These are phyloP conservation scores for Eciton burchellii DNA, from an alignment of 1,140 invertebrate genomes.

Conservation along the genomic window DNA sequence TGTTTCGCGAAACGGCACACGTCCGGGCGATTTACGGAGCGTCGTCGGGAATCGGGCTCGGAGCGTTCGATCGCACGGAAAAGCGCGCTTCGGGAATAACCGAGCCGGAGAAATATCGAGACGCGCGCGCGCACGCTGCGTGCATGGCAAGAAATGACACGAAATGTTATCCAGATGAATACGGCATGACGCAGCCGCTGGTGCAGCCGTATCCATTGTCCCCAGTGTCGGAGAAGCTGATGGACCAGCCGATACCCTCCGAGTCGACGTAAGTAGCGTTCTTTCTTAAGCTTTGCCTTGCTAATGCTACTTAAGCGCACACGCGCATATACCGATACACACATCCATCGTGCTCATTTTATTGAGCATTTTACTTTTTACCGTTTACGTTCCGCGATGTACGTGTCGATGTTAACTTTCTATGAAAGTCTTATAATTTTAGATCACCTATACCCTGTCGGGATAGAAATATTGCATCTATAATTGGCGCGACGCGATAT, in stretches of 20 bases:
- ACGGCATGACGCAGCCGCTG: conserved; percentile 88
- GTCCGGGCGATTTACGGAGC: neutral
- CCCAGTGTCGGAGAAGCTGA: conserved; percentile 88
- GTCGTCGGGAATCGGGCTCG: neutral
- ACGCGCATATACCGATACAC: neutral
- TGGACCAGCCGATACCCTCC: conserved; percentile 90
- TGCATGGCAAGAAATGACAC: conserved; percentile 33
- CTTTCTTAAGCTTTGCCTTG: neutral
- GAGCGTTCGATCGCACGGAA: conserved; percentile 8
- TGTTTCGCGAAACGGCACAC: neutral
- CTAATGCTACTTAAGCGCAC: neutral
- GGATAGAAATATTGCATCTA: too few relatives aligned
- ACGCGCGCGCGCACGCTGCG: neutral
- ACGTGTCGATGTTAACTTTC: neutral
- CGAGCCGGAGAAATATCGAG: conserved; percentile 22
- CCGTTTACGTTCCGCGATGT: neutral
- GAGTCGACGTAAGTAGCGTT: conserved; percentile 90
- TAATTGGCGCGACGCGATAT: too few relatives aligned
- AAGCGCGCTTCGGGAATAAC: conserved; percentile 10
- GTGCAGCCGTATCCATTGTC: conserved; percentile 90
- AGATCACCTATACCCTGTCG: neutral
- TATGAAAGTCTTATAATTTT: neutral
- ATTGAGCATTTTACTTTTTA: neutral
- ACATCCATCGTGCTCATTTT: neutral
- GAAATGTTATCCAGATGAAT: conserved; percentile 72